Evolutionary conservation across 2,888 invertebrate genomes (phyloP).

Genomic region (Microplitis deprimator): DNA sequence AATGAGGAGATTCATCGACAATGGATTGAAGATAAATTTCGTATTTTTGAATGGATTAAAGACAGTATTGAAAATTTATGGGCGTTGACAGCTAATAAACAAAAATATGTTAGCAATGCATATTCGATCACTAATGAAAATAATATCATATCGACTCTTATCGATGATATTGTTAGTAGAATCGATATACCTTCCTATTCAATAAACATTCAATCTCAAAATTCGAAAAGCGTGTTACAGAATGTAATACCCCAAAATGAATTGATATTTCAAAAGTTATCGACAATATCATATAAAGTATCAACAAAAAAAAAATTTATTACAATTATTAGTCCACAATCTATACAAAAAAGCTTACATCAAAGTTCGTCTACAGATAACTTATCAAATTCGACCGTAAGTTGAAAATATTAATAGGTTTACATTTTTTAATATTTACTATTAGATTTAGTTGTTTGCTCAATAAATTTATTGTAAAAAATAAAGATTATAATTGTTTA

Average conservation of each 20-base stretch:
- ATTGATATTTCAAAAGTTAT: constrained; percentile 46
- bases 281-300: constrained; percentile 36
- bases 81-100: constrained; percentile 51
- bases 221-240: constrained; percentile 43
- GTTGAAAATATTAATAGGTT: constrained; percentile 10
- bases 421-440: neutral
- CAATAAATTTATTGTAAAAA: neutral
- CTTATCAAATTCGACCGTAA: constrained; percentile 42
- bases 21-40: constrained; percentile 62
- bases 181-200: constrained; percentile 48
- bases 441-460: neutral
- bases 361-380: neutral
- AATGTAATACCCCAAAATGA: constrained; percentile 48
- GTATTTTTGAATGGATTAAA: constrained; percentile 58
- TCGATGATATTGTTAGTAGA: constrained; percentile 52
- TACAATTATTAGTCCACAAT: constrained; percentile 38
- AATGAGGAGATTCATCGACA: constrained; percentile 62
- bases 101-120: constrained; percentile 19
- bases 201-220: constrained; percentile 43
- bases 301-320: constrained; percentile 50
- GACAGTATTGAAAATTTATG: constrained; percentile 56
- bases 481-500: neutral
- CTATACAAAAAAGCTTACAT: neutral
- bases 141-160: constrained; percentile 49
- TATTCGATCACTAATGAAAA: constrained; percentile 48